A percentile compares a stretch with the other conserved stretches of the same genome.
Evolutionary conservation across 2,888 invertebrate species (phyloP).

Genomic region (Plemyria rubiginata): DNA sequence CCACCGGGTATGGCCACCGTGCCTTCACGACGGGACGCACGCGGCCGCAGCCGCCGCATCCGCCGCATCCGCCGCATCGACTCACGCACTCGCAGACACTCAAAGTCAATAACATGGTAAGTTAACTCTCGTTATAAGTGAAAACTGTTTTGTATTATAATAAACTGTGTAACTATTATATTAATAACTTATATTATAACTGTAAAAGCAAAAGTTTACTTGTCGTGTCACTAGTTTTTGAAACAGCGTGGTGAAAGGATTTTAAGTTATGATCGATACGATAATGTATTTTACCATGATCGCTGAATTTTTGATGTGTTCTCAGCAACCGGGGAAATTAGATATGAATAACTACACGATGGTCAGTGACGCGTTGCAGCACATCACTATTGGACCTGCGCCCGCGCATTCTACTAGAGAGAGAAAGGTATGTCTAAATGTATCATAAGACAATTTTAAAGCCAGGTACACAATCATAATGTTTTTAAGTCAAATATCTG

Average conservation of each 20-base stretch:
- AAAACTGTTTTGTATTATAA: too few relatives aligned
- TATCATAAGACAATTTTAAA: too few relatives aligned
- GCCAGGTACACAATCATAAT: too few relatives aligned
- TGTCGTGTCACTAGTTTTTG: too few relatives aligned
- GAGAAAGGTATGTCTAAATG: conserved; percentile 83
- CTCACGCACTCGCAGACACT: conserved; percentile 77
- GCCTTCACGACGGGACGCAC: conserved; percentile 80
- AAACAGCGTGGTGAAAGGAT: too few relatives aligned
- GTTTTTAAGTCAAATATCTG: too few relatives aligned
- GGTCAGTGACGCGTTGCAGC: conserved; percentile 93
- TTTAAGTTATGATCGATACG: too few relatives aligned
- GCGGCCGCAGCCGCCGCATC: conserved; percentile 66
- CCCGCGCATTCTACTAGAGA: conserved; percentile 78
- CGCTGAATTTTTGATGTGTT: not conserved
- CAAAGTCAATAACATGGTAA: conserved; percentile 60
- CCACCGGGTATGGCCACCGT: conserved; percentile 72
- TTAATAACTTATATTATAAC: too few relatives aligned
- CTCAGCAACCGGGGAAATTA: conserved; percentile 93
- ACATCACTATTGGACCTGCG: conserved; percentile 85
- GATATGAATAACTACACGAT: conserved; percentile 95
- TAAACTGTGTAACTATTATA: too few relatives aligned
- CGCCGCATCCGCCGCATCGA: conserved; percentile 62
- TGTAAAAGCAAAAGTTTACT: too few relatives aligned
- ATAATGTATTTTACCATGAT: too few relatives aligned
- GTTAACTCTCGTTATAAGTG: too few relatives aligned